Conservation (phyloP, 2,888 invertebrate genomes). For the Rhimphoctona megacephalus region DNA sequence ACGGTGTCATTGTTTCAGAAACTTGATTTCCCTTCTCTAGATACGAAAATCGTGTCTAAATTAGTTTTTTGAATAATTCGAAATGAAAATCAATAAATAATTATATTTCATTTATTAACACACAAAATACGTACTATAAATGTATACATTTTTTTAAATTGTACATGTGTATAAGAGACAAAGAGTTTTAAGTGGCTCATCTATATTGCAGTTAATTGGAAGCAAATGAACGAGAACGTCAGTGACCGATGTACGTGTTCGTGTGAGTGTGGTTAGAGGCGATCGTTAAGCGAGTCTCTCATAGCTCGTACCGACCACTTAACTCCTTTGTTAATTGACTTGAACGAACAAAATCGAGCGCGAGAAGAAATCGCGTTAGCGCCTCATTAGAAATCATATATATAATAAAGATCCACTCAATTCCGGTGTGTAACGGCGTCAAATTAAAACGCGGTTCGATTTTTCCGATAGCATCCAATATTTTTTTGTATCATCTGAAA, state of each 20-base stretch:
- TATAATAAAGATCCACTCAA: conserved; percentile 14
- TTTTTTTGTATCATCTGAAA: not conserved
- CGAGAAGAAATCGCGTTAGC: conserved; percentile 56
- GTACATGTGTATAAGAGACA: conserved; percentile 41
- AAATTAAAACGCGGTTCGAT: conserved; percentile 24
- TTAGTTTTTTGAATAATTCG: not conserved
- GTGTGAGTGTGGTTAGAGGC: conserved; percentile 56
- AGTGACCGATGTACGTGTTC: conserved; percentile 9
- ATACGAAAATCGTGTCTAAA: not conserved
- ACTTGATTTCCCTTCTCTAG: not conserved
- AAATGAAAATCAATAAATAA: not conserved
- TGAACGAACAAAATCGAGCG: conserved; percentile 59
- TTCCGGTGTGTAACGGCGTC: conserved; percentile 15
- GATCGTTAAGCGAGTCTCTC: conserved; percentile 65
- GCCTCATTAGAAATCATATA: conserved; percentile 66
- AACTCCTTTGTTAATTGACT: conserved; percentile 68
- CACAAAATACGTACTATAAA: not conserved
- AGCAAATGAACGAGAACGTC: conserved; percentile 61
- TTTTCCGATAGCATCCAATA: conserved; percentile 19
- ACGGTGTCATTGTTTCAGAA: not conserved
- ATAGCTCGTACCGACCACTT: conserved; percentile 58
- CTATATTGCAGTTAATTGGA: conserved; percentile 70
- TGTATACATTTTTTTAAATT: not conserved
- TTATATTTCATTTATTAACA: not conserved
- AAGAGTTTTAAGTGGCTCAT: conserved; percentile 60